A percentile compares a stretch with the other conserved stretches of the same genome.
Conservation (phyloP, 2,888 invertebrate genomes). For the Panzeria rudis region DNA sequence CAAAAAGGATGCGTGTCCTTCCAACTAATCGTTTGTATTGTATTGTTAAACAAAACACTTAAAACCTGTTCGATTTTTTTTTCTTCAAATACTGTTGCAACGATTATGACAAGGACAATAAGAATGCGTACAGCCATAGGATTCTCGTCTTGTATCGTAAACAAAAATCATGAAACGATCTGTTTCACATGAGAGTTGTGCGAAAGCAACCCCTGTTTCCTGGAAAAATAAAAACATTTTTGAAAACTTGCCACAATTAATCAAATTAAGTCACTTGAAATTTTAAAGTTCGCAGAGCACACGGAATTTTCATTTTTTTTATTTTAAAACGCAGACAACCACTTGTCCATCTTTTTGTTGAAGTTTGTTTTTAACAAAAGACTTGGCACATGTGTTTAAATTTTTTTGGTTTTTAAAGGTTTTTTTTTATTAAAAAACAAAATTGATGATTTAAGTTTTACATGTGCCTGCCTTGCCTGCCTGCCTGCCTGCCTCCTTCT, state of each 20-base stretch:
- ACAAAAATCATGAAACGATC: slow-evolving; percentile 4
- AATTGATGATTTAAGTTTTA: slow-evolving; percentile 62
- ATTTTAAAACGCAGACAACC: slow-evolving; percentile 31
- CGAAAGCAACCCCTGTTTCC: slow-evolving; percentile 26
- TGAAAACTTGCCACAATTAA: slow-evolving; percentile 65
- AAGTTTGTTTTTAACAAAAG: slow-evolving; percentile 26
- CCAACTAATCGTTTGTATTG: slow-evolving; percentile 46
- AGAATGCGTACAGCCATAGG: not conserved
- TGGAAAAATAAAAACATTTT: slow-evolving; percentile 40
- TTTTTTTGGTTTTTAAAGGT: slow-evolving; percentile 39
- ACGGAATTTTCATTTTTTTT: slow-evolving; percentile 35
- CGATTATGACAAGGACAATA: slow-evolving; percentile 30
- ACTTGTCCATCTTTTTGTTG: slow-evolving; percentile 68
- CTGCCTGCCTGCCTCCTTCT: slow-evolving; percentile 39
- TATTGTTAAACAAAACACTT: slow-evolving; percentile 60
- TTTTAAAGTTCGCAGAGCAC: slow-evolving; percentile 63
- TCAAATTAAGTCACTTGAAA: slow-evolving; percentile 72
- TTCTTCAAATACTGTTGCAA: not conserved
- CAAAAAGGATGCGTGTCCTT: slow-evolving; percentile 41
- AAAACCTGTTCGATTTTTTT: slow-evolving; percentile 66
- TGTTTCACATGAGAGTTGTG: not conserved
- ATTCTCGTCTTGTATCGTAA: slow-evolving; percentile 29
- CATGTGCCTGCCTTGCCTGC: slow-evolving; percentile 47
- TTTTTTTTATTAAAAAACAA: slow-evolving; percentile 29
- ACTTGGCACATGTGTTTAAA: slow-evolving; percentile 63